Base-by-base conservation (phyloP, 2,797 vertebrate genomes). In the Cynopterus sphinx region DNA sequence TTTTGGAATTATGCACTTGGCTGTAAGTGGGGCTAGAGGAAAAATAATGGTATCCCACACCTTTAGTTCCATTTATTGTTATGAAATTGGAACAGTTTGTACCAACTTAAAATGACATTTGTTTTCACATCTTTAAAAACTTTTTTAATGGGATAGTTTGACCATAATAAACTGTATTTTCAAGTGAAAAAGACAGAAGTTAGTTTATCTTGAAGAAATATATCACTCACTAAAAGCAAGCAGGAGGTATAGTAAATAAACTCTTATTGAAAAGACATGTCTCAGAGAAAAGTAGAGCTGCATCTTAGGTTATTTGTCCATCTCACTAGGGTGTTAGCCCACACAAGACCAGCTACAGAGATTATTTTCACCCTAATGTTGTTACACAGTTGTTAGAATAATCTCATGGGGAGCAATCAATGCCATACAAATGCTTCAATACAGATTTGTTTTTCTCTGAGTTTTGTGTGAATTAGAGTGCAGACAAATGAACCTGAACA, bases 401-500 rank as follows among this genome's bases (percentile, higher is more conserved):
- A 97, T 92, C 67, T 19, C 98, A 95, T 59, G 97, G 97, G 96
- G 71, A 96, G 78, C 93, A 97, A 98, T 98, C 98, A 97, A 97
- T 97, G 97, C 78, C 96, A 98, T 91, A 96, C 41, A 98, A 96
- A 98, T 1, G 31, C 96, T 98, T 98, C 87, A 61, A 84, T 96
- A 98, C 79, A 95, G 95, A 98, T 87, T 78, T 92, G 36, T 59
- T 97, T 97, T 98, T 97, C 83, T 97, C 75, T 93, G 93, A 87
- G 77, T 63, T 93, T 95, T 94, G 96, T 96, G 92, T 57, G 95
- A 98, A 95, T 67, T 84, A 74, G 10, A 31, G 31, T 68, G 87
- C 31, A 90, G 67, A 74, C 36, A 96, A 92, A 85, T 16, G 41
- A 90, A n/a, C 1, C 19, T 9, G 15, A 26, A 70, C 19, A 46